These are phyloP conservation scores for Liodrosophila aerea DNA, from an alignment of 2,888 invertebrate species.

Conservation along the genomic window DNA sequence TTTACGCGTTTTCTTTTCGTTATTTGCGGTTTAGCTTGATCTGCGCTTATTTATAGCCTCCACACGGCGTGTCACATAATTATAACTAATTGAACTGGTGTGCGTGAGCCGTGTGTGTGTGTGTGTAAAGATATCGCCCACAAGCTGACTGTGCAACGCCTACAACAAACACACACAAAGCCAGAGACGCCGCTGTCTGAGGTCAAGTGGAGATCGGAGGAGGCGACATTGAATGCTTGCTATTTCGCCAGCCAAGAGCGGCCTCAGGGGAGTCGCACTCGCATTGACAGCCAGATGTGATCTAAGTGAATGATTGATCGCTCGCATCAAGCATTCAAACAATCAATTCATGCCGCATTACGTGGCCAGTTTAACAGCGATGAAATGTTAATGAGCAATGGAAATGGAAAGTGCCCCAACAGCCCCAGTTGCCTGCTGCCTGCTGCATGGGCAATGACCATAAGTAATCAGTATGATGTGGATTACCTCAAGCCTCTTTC, in stretches of 20 bases:
- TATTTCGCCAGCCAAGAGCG: conserved; percentile 14
- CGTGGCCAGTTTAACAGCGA: conserved; percentile 23
- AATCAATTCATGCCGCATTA: conserved; percentile 14
- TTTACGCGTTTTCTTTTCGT: background rate
- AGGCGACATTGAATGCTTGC: conserved; percentile 59
- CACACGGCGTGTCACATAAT: conserved; percentile 50
- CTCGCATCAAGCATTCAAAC: conserved; percentile 10
- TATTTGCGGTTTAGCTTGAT: conserved; percentile 18
- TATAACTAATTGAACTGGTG: conserved; percentile 64
- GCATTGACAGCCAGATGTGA: conserved; percentile 42
- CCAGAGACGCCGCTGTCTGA: conserved; percentile 22
- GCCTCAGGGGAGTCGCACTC: conserved; percentile 11
- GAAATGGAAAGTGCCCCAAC: conserved; percentile 39
- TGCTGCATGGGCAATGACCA: too few relatives aligned
- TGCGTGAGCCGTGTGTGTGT: conserved; percentile 45
- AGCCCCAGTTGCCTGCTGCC: conserved; percentile 11
- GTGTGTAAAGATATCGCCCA: conserved; percentile 48
- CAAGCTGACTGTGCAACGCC: conserved; percentile 42
- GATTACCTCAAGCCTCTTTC: conserved; percentile 21
- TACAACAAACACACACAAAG: conserved; percentile 26
- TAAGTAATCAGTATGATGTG: too few relatives aligned
- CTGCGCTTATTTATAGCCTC: conserved; percentile 37
- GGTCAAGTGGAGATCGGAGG: conserved; percentile 49
- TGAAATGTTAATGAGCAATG: conserved; percentile 25
- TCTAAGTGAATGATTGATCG: conserved; percentile 29